Percentiles rank a stretch among this genome's conserved stretches.
Evolutionary conservation across 2,797 vertebrate species (phyloP).

Genomic region (Sitta carolinensis): DNA sequence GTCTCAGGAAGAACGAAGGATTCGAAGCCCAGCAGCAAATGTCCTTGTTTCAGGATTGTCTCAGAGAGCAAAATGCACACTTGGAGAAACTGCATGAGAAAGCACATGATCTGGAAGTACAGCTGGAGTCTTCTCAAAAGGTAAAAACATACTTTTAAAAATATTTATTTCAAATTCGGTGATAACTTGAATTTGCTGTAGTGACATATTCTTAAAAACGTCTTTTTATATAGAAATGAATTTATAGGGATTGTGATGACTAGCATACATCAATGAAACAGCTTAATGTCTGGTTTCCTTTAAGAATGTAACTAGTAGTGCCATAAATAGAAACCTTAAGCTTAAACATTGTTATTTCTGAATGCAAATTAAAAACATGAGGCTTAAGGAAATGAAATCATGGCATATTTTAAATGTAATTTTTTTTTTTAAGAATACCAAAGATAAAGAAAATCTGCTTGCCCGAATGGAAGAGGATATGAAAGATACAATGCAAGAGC

Average conservation of each 20-base stretch:
- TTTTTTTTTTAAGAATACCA: conserved; percentile 60
- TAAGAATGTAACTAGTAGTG: background rate
- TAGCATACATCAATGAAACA: background rate
- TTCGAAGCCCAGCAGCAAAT: conserved; percentile 53
- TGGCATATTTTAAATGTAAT: background rate
- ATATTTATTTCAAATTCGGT: background rate
- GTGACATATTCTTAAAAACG: background rate
- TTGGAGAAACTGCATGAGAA: conserved; percentile 56
- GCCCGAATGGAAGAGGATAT: conserved; percentile 27
- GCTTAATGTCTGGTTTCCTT: background rate
- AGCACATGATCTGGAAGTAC: background rate
- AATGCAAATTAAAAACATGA: background rate
- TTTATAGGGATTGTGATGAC: background rate
- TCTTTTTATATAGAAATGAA: background rate
- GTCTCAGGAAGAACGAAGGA: conserved; percentile 54
- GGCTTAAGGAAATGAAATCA: background rate
- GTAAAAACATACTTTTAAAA: background rate
- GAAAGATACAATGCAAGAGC: conserved; percentile 18
- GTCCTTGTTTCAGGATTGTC: background rate
- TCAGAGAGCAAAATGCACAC: conserved; percentile 48
- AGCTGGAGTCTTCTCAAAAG: conserved; percentile 58
- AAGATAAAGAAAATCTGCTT: conserved; percentile 55
- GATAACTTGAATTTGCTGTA: background rate
- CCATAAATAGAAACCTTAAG: background rate
- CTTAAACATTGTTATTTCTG: background rate